Base-by-base conservation (phyloP, 2,888 invertebrate genomes). In the Heliconius charithonia region DNA sequence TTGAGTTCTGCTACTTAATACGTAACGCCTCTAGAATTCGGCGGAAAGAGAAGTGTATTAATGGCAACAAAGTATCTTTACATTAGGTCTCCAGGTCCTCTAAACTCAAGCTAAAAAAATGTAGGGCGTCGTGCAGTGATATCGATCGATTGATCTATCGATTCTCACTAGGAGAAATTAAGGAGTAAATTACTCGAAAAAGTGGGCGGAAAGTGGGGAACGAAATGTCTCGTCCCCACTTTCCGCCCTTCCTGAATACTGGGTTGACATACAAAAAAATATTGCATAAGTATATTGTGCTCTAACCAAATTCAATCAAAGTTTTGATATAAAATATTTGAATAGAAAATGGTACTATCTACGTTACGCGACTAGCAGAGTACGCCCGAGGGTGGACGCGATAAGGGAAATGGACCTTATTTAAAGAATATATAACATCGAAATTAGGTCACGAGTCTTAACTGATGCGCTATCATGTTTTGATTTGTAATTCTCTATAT, bases 341-440 rank as follows among this genome's bases (percentile, higher is more conserved):
- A 22, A 74, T 65, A 65, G 41, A 65, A 74, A 74, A 59, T 10
- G 59, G 22, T 22, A 65, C 29, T 45, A 45, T 74, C 74, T 45
- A 29, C 27, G 22, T 74, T 74, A 63, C 45, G 41, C 62, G 74
- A 74, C 25, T 59, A 59, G 41, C 63, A 45, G 22, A 65, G 63
- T 27, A 74, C 74, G 65, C 74, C 65, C 74, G 45, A 74, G 51
- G 70, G 70, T 29, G 45, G n/a, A 32, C 69, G 25, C 51, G 70
- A 70, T 78, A 75, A 63, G 65, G 72, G 79, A 76, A 72, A 76
- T 76, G 72, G 75, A 79, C 72, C 37, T 72, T 79, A 67, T 75
- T 70, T 76, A 72, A 72, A 72, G 66, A 75, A 72, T 66, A 45
- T 59, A 41, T 65, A 76, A 63, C 74, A 65, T 32, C 37, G 75